Base-by-base conservation (phyloP, 2,888 invertebrate species). In the Brachypterus glaber region DNA sequence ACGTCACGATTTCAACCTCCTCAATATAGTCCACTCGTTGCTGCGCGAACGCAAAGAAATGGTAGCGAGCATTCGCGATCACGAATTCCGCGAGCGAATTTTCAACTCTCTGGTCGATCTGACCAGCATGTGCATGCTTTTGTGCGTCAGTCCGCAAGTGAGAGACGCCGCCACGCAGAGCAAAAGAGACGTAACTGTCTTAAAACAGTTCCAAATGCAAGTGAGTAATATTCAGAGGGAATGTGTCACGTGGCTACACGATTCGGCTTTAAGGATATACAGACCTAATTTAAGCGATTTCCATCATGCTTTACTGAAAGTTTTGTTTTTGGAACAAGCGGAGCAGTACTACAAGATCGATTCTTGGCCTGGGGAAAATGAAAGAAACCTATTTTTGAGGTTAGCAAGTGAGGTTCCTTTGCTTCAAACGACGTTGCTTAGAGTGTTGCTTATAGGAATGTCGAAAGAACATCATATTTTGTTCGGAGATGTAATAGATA, bases 361-460 rank as follows among this genome's bases (percentile, higher is more conserved):
- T 40, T 56, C 55, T 2, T 59, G 59, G 57, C 57, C 57, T 1
- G 82, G 88, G 0, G 96, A 97, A 65, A 79, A 80, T 5, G 95
- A 96, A 54, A 73, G 93, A 48, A 77, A 77, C 17, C 65, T 80
- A 30, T 77, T 85, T 37, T 71, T 90, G 56, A 73, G 92, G 15
- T 67, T 92, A 38, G 84, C 87, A 38, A 82, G 85, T 21, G 95
- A 96, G 64, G 84, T 89, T 11, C 95, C 93, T 1, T 71, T 95
- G 30, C 73, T 81, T 24, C 89, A 95, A 67, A 84, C 82, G 51
- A 88, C 91, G 0, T 66, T 96, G 36, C 69, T 90, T 37, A 68
- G 87, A 30, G 72, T 96, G 35, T 73, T 93, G 32, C 71, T 87
- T 44, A 86, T 95, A 49, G 93, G 92, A 7, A 53, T 60, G 41